Evolutionary conservation across 1,140 invertebrate genomes (phyloP), one percentile per base, ranked within the genome.

Genomic region (Bombus waltoni): DNA sequence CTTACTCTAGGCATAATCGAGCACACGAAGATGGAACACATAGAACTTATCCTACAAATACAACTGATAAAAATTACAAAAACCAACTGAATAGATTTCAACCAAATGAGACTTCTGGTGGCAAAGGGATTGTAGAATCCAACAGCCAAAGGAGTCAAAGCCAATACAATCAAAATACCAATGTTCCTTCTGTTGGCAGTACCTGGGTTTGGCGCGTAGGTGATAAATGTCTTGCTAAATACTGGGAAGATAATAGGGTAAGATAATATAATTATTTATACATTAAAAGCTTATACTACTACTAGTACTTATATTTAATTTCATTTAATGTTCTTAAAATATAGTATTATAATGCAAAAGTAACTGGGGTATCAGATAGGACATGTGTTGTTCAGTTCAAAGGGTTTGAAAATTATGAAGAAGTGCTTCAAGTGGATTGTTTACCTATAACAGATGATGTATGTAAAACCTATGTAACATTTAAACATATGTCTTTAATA

Each of bases 221-320:
- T 38, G 98, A 98, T 93, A 96, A 97, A 71, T 98, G 98, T 94
- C 96, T 98, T 93, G 98, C 98, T 11, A 98, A 98, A 92, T 99
- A 98, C 94, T 98, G 98, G 98, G 98, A 98, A 95, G 98, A 99
- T 95, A 97, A 98, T 91, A 97, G 97, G 95, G 98, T 98, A 94
- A 95, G 57, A 95, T 95, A 86, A 78, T 3, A 74, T 38, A 72
- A 77, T 80, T 72, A 35, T 81, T 25, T 22, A 44, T 57, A 3
- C 10, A 15, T 59, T 38, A 22, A 35, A 44, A 59, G 8, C 3
- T 53, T 32, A 9, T 88, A 53, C 40, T n/a, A n/a, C 35, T 11
- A 18, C 25, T 62, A 42, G 22, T 66, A 66, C 38, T 75, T 78
- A 13, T 62, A 79, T 78, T 66, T 79, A 18, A 32, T 73, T 62